Evolutionary conservation across 2,888 invertebrate genomes (phyloP).

Genomic region (Spicauda simplicius): DNA sequence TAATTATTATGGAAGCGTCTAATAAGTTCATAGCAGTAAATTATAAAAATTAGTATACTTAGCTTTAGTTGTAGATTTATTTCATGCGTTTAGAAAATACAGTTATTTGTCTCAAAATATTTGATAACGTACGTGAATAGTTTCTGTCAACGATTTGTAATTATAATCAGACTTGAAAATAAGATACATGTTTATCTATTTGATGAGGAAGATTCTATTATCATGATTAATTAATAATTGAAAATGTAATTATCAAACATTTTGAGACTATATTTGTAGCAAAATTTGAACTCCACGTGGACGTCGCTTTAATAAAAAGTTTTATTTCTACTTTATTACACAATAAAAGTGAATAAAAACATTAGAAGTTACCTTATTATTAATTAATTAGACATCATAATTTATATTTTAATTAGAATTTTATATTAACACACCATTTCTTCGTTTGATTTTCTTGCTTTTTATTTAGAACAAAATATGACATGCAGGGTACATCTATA

Average conservation of each 20-base stretch:
- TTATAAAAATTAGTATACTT: slow-evolving; percentile 17
- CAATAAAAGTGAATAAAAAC: slow-evolving; percentile 4
- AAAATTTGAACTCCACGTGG: slow-evolving; percentile 19
- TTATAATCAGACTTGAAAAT: background rate
- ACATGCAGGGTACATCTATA: slow-evolving; percentile 4
- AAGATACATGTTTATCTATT: background rate
- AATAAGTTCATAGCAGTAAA: slow-evolving; percentile 16
- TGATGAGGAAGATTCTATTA: background rate
- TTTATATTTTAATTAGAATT: slow-evolving; percentile 32
- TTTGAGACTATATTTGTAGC: slow-evolving; percentile 23
- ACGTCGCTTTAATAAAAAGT: slow-evolving; percentile 10
- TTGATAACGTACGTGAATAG: background rate
- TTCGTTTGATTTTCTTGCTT: background rate
- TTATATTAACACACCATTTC: slow-evolving; percentile 18
- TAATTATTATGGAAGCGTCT: slow-evolving; percentile 17
- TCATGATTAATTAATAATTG: background rate
- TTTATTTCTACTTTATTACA: slow-evolving; percentile 6
- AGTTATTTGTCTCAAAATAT: slow-evolving; percentile 7
- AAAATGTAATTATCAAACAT: slow-evolving; percentile 11
- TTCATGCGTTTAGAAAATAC: slow-evolving; percentile 14
- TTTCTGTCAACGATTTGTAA: background rate
- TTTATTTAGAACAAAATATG: background rate
- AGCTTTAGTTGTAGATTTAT: background rate
- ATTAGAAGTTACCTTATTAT: slow-evolving; percentile 19
- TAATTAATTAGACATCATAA: background rate